Conservation (phyloP, 1,140 invertebrate species). For the Gryon sp. region DNA sequence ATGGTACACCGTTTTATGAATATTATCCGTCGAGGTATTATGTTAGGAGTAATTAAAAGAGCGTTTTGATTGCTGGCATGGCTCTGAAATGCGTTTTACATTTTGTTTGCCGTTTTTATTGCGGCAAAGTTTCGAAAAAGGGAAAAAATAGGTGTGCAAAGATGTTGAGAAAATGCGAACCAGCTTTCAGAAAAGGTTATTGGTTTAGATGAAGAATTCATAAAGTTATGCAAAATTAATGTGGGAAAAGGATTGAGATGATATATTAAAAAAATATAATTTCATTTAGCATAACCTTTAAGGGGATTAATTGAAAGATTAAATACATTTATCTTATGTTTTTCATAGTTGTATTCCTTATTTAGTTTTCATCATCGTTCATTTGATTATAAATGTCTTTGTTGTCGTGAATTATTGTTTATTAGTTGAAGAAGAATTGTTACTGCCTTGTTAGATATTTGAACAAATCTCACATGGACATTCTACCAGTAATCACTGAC, state of each 20-base stretch:
- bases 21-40: conserved; percentile 29
- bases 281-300: too few relatives aligned
- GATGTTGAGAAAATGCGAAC: neutral
- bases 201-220: too few relatives aligned
- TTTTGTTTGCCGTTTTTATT: conserved; percentile 11
- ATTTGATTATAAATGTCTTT: conserved; percentile 1
- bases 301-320: too few relatives aligned
- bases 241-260: too few relatives aligned
- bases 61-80: conserved; percentile 8
- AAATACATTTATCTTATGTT: too few relatives aligned
- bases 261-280: too few relatives aligned
- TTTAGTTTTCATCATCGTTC: too few relatives aligned
- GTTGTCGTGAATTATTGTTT: conserved; percentile 13
- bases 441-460: too few relatives aligned
- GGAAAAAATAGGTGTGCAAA: neutral
- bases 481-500: conserved; percentile 49
- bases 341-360: too few relatives aligned
- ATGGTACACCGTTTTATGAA: conserved; percentile 31
- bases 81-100: neutral
- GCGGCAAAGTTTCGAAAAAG: too few relatives aligned
- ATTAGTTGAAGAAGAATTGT: neutral
- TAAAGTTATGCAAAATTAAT: too few relatives aligned
- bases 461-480: conserved; percentile 10
- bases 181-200: too few relatives aligned
- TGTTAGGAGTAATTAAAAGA: conserved; percentile 47